Evolutionary conservation across 2,113 vertebrate genomes (phyloP), one percentile per base, ranked within the genome.

Genomic region (Bolborhynchus lineola): DNA sequence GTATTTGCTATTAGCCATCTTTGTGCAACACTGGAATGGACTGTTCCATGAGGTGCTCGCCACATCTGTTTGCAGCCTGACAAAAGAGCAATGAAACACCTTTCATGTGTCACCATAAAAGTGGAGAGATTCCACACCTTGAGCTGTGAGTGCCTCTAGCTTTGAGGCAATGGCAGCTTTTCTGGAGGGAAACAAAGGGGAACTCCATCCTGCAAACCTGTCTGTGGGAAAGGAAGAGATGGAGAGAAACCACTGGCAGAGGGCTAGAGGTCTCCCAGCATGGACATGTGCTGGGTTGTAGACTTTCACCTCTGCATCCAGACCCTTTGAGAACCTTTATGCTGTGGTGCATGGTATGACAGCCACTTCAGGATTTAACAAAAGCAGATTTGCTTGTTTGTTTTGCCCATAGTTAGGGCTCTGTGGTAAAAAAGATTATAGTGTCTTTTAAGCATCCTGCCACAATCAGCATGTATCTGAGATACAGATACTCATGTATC

Each of bases 11-110:
- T 42, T 62, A 57, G 18, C 17, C 10, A 14, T 13, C n/a, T 37
- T n/a, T 20, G n/a, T 68, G 76, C 52, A 78, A 53, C 16, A 46
- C 24, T 23, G 24, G 37, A 85, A 82, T 2, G 14, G 47, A 52
- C 16, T 21, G 37, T 50, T 79, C 60, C 26, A 31, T 4, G 20
- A 6, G 2, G 21, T 23, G n/a, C 42, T 49, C 0, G 0, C 31
- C 7, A 2, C 37, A 23, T 17, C 50, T 71, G n/a, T 26, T 24
- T 50, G 49, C 77, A 92, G 35, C 29, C 64, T 77, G 69, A 53
- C 44, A 82, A 16, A 3, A 19, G 12, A 17, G 37, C 55, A 49
- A 10, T 21, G 57, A 71, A 86, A 79, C 39, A 42, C 7, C 18
- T 31, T 46, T 57, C 57, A 71, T 9, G 14, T 3, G 9, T 14